Evolutionary conservation across 2,113 vertebrate genomes (phyloP).

Genomic region (Odobenus rosmarus): DNA sequence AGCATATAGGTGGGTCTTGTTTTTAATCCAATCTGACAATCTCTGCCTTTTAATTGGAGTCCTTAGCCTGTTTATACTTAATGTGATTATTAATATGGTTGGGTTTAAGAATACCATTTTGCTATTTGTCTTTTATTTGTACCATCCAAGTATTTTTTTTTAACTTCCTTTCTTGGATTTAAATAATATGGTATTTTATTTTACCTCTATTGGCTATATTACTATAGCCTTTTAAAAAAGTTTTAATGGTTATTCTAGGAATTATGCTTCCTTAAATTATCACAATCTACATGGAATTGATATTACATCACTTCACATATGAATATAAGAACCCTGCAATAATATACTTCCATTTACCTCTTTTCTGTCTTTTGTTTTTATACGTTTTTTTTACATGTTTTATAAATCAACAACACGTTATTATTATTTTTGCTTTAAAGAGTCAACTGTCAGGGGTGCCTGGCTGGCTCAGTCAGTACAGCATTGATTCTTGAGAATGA

Average conservation of each 20-base stretch:
- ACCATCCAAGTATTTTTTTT: neutral
- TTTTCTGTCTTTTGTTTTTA: neutral
- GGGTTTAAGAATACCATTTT: neutral
- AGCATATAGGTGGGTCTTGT: neutral
- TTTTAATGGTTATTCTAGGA: neutral
- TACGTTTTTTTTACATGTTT: neutral
- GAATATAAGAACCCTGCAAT: neutral
- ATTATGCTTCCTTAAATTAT: neutral
- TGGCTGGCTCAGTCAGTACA: neutral
- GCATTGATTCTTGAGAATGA: neutral
- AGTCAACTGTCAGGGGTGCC: neutral
- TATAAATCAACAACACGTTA: neutral
- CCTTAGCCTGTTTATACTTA: neutral
- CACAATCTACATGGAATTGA: neutral
- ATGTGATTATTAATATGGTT: neutral
- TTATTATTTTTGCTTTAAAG: neutral
- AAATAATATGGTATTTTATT: neutral
- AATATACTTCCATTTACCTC: neutral
- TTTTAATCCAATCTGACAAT: neutral
- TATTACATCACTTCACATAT: neutral
- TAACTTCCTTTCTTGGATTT: neutral
- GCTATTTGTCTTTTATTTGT: conserved; percentile 11
- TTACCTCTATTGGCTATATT: neutral
- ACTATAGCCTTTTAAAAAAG: neutral
- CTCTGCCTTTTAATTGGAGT: neutral